Base-by-base conservation (phyloP, 2,888 invertebrate genomes). In the Trissolcus brochymenae region DNA sequence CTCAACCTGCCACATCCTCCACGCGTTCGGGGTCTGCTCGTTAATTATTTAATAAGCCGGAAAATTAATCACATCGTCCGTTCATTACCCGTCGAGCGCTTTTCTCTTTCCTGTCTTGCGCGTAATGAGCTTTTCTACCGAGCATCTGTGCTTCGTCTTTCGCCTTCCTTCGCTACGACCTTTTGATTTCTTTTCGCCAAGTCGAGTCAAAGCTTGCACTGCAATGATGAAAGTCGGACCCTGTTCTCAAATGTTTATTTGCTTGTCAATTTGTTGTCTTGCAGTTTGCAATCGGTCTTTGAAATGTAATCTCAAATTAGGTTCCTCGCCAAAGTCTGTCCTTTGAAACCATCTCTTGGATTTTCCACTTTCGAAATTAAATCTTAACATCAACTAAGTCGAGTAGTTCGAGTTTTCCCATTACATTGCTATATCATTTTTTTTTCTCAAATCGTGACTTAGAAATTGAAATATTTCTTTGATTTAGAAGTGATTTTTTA, bases 1-100 rank as follows among this genome's bases (percentile, higher is more conserved):
- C 82, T 59, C 75, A 54, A 61, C 53, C 59, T 59, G 57, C 54
- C 51, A 21, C 25, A 35, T 7, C 25, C 25, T 49, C 19, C 11
- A 17, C 25, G 46, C 7, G 41, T 1, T 19, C 17, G 11, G 78
- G 72, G 78, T 81, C 84, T 81, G 82, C 81, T 80, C 83, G 84
- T 86, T 88, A 87, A 75, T 75, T 54, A 59, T 68, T 75, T 65
- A 75, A 68, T 75, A 75, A 65, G 75, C 64, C 60, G 68, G 62
- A 76, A 79, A 79, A 76, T 79, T 79, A 79, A 79, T 79, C 73
- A 66, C 79, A 79, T 73, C 65, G 72, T 66, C 50, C 61, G 60
- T 76, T 73, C 76, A 79, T 79, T 76, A 73, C 64, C 60, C 29
- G 41, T 9, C 56, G 55, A 60, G 60, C 49, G 56, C 65, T 53